These are phyloP conservation scores for Oxyura jamaicensis DNA, from an alignment of 2,113 vertebrate genomes.

Conservation along the genomic window DNA sequence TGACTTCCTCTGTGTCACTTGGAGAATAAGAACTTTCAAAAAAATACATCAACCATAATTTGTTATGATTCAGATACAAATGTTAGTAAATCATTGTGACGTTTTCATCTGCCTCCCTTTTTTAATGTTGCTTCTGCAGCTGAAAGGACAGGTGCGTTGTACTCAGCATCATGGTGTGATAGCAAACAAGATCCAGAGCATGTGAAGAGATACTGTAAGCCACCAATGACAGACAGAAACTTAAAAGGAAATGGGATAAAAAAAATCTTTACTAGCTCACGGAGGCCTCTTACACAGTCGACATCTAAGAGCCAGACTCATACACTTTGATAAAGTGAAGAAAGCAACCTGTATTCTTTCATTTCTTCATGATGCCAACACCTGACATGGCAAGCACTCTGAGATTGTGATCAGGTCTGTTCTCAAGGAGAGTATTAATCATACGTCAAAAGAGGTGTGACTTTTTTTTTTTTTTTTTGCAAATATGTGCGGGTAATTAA, in stretches of 20 bases:
- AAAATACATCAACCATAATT: not conserved
- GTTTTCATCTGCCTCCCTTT: not conserved
- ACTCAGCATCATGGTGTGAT: not conserved
- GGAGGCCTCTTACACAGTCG: not conserved
- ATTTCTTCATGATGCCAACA: not conserved
- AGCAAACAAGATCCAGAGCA: constrained; percentile 17
- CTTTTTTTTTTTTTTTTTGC: not conserved
- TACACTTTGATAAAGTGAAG: not conserved
- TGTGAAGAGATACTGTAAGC: not conserved
- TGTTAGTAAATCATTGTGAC: not conserved
- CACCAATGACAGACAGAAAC: not conserved
- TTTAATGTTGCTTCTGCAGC: not conserved
- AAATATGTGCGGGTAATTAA: fast-evolving
- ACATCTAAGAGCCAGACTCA: not conserved
- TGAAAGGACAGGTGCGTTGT: not conserved
- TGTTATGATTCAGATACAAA: not conserved
- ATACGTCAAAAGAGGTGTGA: not conserved
- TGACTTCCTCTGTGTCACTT: not conserved
- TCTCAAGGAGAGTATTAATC: not conserved
- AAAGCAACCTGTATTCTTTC: constrained; percentile 4
- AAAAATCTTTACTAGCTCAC: not conserved
- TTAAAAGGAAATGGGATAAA: constrained; percentile 1
- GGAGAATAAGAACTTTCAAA: not conserved
- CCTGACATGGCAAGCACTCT: not conserved
- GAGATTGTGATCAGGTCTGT: not conserved